Base-by-base conservation (phyloP, 1,140 invertebrate species). In the Lordiphosa clarofinis region DNA sequence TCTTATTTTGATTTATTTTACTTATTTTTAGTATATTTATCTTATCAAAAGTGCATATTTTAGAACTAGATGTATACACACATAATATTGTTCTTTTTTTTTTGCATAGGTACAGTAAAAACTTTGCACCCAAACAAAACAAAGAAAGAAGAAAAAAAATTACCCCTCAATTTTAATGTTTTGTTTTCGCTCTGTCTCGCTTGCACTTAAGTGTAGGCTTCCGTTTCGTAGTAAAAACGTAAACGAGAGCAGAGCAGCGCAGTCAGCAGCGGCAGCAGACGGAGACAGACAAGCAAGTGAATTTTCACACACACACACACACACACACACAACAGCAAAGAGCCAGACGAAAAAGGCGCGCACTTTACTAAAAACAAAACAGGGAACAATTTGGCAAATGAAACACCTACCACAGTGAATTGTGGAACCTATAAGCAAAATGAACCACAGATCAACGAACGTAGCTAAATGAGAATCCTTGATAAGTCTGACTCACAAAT, bases 171-270 rank as follows among this genome's bases (percentile, higher is more conserved):
- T 66, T 74, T 74, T 79, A 65, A 73, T 73, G 74, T 79, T 79
- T 79, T 79, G 74, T 79, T 81, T 79, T 79, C 75, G 74, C 54
- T 74, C 53, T 49, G 37, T 81, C 69, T 43, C 55, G 60, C 56
- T 79, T 54, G 52, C 65, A 61, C 73, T 33, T 33, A 24, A 21
- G 13, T 24, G 12, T 31, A 8, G 42, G 21, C 62, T 63, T 64
- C 21, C 56, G 64, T 70, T 78, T 73, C 63, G 36, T 79, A 79
- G 74, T 78, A 78, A 78, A 76, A 78, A 60, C 63, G 68, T 69
- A 73, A 78, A 60, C 58, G 59, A 71, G 67, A 76, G 57, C 59
- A 59, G 55, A 28, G 24, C 24, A 28, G 24, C 5, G 24, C 24
- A 28, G 24, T 5, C 21, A 28, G 24, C 24, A 28, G 24, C 24